These are phyloP conservation scores for Tylochromis polylepis DNA, from an alignment of 2,113 vertebrate species.

Conservation along the genomic window DNA sequence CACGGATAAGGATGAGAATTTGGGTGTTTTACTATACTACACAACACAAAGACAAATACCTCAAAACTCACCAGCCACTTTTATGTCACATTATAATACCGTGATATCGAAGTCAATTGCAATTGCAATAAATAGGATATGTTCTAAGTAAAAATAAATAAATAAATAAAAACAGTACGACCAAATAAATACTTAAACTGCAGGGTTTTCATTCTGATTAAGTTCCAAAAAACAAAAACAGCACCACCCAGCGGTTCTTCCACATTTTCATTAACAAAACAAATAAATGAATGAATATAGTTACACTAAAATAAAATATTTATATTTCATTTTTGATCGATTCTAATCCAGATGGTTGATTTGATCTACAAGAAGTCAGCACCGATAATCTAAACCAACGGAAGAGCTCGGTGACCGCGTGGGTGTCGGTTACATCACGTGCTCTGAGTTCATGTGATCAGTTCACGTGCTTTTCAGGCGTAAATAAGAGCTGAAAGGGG, in stretches of 20 bases:
- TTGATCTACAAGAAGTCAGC: background rate
- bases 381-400: accelerated
- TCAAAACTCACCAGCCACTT: background rate
- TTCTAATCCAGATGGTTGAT: background rate
- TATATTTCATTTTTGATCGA: background rate
- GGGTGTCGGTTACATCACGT: slow-evolving; percentile 21
- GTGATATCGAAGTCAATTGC: background rate
- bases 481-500: background rate
- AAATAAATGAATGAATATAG: background rate
- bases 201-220: background rate
- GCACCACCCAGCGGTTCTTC: background rate
- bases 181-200: background rate
- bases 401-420: background rate
- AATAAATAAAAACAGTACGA: background rate
- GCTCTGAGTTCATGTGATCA: slow-evolving; percentile 45
- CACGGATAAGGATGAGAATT: background rate
- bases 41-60: background rate
- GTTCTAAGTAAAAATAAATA: background rate
- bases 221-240: background rate
- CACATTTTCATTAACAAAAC: background rate
- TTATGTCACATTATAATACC: background rate
- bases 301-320: background rate
- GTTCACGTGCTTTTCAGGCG: slow-evolving; percentile 29
- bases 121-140: background rate
- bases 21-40: background rate